These are phyloP conservation scores for Sebastes taczanowskii DNA, from an alignment of 2,797 vertebrate species.

Conservation along the genomic window DNA sequence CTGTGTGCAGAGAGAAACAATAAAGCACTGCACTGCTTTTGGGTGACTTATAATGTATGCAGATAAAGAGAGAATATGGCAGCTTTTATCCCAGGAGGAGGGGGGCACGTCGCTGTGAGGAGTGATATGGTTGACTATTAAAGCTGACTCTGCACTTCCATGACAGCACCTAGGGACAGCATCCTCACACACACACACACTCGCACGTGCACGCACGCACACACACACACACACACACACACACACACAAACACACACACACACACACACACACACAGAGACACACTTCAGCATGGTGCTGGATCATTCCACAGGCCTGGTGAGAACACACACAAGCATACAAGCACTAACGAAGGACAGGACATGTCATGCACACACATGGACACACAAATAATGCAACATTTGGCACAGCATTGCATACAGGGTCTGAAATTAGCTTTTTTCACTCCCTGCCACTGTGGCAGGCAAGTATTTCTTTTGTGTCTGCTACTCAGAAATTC, in stretches of 20 bases:
- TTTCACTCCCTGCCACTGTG: too few species aligned
- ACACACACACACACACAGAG: neutral
- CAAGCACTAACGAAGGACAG: neutral
- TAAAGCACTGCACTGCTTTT: neutral
- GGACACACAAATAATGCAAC: neutral
- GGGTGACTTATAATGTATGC: neutral
- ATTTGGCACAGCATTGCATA: neutral
- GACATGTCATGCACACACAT: neutral
- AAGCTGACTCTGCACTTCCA: slow-evolving; percentile 49
- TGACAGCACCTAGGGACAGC: slow-evolving; percentile 27
- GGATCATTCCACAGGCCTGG: slow-evolving; percentile 15
- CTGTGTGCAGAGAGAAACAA: neutral
- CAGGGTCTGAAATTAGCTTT: neutral
- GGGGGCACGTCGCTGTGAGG: neutral
- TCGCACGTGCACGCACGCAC: neutral
- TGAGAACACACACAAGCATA: slow-evolving; percentile 6
- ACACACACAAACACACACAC: neutral
- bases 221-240: neutral
- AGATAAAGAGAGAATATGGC: slow-evolving; percentile 14
- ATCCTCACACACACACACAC: neutral
- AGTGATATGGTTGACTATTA: neutral
- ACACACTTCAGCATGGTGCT: neutral
- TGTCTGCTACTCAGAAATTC: too few species aligned
- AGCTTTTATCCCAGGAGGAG: slow-evolving; percentile 33
- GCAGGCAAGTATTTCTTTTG: too few species aligned